Base-by-base conservation (phyloP, 1,140 invertebrate genomes). In the Listronotus oregonensis region DNA sequence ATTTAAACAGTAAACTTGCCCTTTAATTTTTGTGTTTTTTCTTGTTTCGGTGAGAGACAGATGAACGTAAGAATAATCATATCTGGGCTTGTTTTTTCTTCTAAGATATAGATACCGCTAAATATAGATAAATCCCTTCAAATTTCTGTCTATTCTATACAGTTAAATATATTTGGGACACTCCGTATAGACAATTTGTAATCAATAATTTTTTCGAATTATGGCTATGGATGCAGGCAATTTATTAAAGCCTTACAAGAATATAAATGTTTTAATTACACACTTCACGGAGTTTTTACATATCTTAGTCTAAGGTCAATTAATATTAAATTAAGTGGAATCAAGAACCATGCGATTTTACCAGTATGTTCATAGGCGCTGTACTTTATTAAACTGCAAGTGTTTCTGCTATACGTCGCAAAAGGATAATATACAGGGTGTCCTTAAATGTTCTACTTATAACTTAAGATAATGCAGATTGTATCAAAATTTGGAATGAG, bases 191-290 rank as follows among this genome's bases (percentile, higher is more conserved):
- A 15, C 34, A 18, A 55, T 39, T 55, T 55, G 43, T 46, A 21
- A 39, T 40, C 31, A 39, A 39, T 55, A 15, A 39, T 55, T 55
- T 55, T 55, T 55, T 14, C n/a, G 10, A 55, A 40, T 12, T 40
- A 15, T 40, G 37, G 21, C 21, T 42, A 55, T 55, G 52, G 34
- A 55, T 42, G 37, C 34, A 55, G 52, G 34, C 39, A 55, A 55
- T 55, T 55, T 55, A 55, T 55, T 40, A 55, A 55, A 55, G 5
- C 21, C 21, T 27, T 5, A 55, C 39, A 32, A 55, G 52, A 55
- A 55, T 40, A 55, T 55, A 55, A 55, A 55, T 55, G 52, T 55
- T 55, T 55, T 55, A 55, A 55, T 55, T 55, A 55, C 18, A 55
- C 52, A 55, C 52, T 55, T 42, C 52, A 55, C 5, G 21, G 21